phyloP scores from a whole-genome alignment of 2,797 vertebrate species.

The Esox masquinongy region DNA sequence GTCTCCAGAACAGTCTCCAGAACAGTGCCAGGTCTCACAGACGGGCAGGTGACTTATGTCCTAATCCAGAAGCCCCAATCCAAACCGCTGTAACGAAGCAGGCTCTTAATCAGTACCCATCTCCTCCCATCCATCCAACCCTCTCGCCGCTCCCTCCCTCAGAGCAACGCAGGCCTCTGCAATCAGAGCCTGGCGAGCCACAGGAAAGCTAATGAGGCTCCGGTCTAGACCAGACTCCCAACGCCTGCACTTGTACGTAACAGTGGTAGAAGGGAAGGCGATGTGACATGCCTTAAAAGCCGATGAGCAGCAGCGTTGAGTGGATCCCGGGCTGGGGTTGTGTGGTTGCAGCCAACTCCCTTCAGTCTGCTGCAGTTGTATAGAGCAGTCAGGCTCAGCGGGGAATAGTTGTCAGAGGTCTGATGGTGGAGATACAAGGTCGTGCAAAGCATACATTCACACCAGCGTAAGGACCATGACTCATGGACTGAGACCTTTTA shows the following conservation, averaged over 20 bases:
- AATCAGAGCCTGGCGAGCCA: constrained; percentile 76
- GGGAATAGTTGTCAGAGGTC: constrained; percentile 4
- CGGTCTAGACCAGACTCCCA: constrained; percentile 69
- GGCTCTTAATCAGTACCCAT: constrained; percentile 75
- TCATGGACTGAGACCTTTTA: neutral
- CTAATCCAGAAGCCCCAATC: constrained; percentile 73
- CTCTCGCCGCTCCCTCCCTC: constrained; percentile 55
- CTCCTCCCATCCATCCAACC: constrained; percentile 52
- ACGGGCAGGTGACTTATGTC: constrained; percentile 76
- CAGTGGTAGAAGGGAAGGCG: constrained; percentile 43
- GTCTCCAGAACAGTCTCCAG: constrained; percentile 51
- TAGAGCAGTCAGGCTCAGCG: neutral
- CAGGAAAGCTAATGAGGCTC: constrained; percentile 80
- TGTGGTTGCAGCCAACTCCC: neutral
- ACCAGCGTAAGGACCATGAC: neutral
- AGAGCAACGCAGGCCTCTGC: constrained; percentile 66
- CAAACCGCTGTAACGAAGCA: constrained; percentile 77
- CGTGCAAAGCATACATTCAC: neutral
- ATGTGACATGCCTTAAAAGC: constrained; percentile 29
- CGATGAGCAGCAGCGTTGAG: constrained; percentile 18
- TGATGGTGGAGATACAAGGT: neutral
- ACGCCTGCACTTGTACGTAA: constrained; percentile 71
- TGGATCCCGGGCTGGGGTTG: neutral
- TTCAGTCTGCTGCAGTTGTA: neutral
- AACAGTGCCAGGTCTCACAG: constrained; percentile 63